Evolutionary conservation across 2,888 invertebrate species (phyloP).

Genomic region (Camptogramma bilineatum): DNA sequence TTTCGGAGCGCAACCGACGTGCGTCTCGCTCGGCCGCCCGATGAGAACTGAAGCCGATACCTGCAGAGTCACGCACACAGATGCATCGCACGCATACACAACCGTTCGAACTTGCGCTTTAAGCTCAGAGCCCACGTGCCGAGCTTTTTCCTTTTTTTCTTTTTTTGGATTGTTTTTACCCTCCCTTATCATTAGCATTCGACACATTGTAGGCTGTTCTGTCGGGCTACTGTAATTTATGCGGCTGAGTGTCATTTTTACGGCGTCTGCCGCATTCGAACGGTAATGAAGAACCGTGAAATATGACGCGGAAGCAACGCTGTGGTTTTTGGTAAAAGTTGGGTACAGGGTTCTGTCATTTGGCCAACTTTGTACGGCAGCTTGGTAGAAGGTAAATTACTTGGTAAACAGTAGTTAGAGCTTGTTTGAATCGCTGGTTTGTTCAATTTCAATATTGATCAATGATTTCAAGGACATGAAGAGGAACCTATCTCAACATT

Average conservation of each 20-base stretch:
- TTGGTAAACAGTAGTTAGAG: neutral
- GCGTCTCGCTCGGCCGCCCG: constrained; percentile 60
- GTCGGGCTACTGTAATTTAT: constrained; percentile 58
- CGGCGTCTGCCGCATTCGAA: constrained; percentile 37
- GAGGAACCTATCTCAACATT: neutral
- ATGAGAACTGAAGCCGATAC: constrained; percentile 78
- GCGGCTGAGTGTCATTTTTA: constrained; percentile 46
- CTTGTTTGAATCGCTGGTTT: neutral
- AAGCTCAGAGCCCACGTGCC: constrained; percentile 68
- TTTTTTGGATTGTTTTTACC: constrained; percentile 51
- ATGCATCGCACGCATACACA: constrained; percentile 68
- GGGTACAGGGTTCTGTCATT: constrained; percentile 2
- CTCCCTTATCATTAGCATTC: constrained; percentile 55
- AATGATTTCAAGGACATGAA: neutral
- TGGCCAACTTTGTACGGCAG: neutral
- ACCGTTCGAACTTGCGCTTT: constrained; percentile 70
- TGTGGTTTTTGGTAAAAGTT: constrained; percentile 15
- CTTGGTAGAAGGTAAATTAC: neutral
- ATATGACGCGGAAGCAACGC: constrained; percentile 29
- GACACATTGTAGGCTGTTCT: constrained; percentile 54
- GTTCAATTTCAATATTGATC: neutral
- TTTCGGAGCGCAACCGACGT: constrained; percentile 41
- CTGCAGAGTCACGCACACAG: constrained; percentile 81
- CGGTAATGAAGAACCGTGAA: constrained; percentile 40
- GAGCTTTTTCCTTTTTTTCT: constrained; percentile 47